A percentile compares a stretch with the other conserved stretches of the same genome.
Evolutionary conservation across 2,888 invertebrate species (phyloP).

Genomic region (Unio pictorum): DNA sequence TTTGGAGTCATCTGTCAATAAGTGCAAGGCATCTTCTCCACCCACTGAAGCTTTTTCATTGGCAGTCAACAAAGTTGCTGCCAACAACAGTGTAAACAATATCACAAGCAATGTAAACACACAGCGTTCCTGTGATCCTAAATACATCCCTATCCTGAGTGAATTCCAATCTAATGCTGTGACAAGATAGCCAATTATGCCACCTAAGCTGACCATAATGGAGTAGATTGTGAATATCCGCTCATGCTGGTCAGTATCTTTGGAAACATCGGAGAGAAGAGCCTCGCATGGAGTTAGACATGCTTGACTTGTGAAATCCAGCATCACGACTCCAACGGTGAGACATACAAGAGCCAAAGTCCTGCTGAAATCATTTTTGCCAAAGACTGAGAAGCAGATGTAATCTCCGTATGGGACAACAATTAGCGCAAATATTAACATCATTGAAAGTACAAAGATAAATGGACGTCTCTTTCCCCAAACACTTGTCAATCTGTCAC

Average conservation of each 20-base stretch:
- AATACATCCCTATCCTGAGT: conserved; percentile 76
- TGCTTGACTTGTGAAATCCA: conserved; percentile 96
- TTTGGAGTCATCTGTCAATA: conserved; percentile 6
- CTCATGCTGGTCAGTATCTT: conserved; percentile 91
- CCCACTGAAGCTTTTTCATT: conserved; percentile 82
- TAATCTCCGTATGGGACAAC: conserved; percentile 69
- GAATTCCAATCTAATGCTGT: conserved; percentile 89
- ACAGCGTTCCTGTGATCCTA: conserved; percentile 90
- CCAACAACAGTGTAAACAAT: conserved; percentile 87
- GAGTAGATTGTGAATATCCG: conserved; percentile 94
- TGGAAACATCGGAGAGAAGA: conserved; percentile 91
- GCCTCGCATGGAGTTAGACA: conserved; percentile 96
- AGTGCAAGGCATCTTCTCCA: not conserved
- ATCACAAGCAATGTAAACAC: conserved; percentile 93
- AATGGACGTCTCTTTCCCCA: conserved; percentile 73
- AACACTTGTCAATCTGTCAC: conserved; percentile 69
- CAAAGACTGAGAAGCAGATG: conserved; percentile 46
- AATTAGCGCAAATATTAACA: conserved; percentile 70
- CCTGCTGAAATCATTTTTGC: conserved; percentile 39
- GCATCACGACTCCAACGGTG: conserved; percentile 85
- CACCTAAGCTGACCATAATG: conserved; percentile 95
- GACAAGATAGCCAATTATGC: conserved; percentile 90
- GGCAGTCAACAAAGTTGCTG: conserved; percentile 89
- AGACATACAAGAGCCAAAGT: conserved; percentile 51
- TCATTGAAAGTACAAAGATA: conserved; percentile 69